Conservation (phyloP, 2,113 vertebrate genomes). For the Sylvilagus bachmani region DNA sequence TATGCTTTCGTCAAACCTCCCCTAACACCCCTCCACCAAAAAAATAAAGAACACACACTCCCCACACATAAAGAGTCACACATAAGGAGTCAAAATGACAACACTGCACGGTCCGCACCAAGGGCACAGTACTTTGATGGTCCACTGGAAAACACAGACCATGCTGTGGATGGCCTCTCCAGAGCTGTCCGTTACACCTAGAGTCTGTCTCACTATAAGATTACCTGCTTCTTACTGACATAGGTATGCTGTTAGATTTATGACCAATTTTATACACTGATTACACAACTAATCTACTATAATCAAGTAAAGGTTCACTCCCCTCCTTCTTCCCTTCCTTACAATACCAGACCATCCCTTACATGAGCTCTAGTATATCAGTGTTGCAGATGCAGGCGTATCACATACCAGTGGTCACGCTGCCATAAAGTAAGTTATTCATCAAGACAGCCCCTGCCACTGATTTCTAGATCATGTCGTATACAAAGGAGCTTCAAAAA, state of each 20-base stretch:
- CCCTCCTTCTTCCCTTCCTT: background rate
- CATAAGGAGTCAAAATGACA: background rate
- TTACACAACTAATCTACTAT: background rate
- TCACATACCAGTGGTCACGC: background rate
- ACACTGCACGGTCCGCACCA: background rate
- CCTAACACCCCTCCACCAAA: conserved; percentile 20
- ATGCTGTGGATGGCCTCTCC: background rate
- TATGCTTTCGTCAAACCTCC: background rate
- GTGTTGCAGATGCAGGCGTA: background rate
- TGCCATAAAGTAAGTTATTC: background rate
- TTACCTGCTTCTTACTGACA: background rate
- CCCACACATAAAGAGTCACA: background rate
- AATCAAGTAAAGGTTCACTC: background rate
- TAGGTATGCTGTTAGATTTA: background rate
- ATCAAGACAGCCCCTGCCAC: background rate
- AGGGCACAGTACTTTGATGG: background rate
- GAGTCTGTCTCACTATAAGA: background rate
- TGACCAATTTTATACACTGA: background rate
- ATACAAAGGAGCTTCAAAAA: no score
- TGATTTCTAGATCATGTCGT: background rate
- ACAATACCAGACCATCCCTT: background rate
- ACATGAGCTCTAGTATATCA: background rate
- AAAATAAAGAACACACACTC: background rate
- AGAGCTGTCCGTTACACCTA: no score
- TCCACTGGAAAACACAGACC: background rate